Evolutionary conservation across 30 jellyfish, hydroid and myxozoan species (phyloP).

Genomic region (Aurelia coerulea): DNA sequence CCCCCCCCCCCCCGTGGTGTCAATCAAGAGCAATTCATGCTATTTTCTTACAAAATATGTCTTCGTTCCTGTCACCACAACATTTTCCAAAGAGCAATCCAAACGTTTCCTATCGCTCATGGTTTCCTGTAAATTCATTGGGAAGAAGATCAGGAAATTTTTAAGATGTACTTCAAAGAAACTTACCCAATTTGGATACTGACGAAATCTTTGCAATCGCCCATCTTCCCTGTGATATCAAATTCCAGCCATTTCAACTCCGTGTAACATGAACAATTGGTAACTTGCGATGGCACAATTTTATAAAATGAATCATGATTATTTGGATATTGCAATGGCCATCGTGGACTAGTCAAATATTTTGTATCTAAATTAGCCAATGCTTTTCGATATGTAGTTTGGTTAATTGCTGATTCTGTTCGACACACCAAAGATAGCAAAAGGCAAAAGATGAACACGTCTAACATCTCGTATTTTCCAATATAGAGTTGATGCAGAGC

Average conservation of each 20-base stretch:
- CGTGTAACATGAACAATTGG: neutral
- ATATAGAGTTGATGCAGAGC: too few relatives aligned
- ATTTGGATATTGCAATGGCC: constrained; percentile 40
- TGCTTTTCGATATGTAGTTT: neutral
- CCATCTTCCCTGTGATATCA: constrained; percentile 28
- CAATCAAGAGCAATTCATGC: too few relatives aligned
- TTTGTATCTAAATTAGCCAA: constrained; percentile 7
- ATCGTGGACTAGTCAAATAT: constrained; percentile 28
- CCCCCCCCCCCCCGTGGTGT: too few relatives aligned
- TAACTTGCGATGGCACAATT: neutral
- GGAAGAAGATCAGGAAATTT: neutral
- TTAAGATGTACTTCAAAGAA: neutral
- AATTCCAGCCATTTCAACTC: constrained; percentile 56
- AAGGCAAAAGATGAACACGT: too few relatives aligned
- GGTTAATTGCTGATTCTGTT: neutral
- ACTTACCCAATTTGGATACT: neutral
- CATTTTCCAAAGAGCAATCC: too few relatives aligned
- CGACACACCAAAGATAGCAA: too few relatives aligned
- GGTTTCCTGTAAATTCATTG: too few relatives aligned
- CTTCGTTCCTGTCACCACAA: too few relatives aligned
- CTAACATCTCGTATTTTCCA: too few relatives aligned
- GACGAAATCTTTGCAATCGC: constrained; percentile 29
- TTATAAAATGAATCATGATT: constrained; percentile 1
- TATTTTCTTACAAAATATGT: too few relatives aligned
- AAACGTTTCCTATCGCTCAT: too few relatives aligned